Conservation (phyloP, 2,797 vertebrate genomes). For the Gambusia yucatana region DNA sequence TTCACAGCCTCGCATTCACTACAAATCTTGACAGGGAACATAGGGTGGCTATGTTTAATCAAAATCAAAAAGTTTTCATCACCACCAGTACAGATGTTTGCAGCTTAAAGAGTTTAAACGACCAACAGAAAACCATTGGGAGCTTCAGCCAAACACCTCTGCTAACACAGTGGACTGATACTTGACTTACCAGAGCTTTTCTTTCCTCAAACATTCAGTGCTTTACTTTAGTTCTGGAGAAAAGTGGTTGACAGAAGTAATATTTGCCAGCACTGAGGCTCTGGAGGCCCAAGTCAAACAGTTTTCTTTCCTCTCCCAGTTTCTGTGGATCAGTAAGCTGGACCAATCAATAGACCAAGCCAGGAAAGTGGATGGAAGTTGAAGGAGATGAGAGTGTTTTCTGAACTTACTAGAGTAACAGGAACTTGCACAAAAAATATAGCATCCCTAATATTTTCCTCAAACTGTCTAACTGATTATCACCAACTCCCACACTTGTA, state of each 20-base stretch:
- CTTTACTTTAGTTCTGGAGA: constrained; percentile 15
- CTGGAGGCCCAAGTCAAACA: constrained; percentile 37
- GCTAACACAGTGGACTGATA: constrained; percentile 27
- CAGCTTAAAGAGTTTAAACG: not conserved
- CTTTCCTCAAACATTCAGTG: constrained; percentile 19
- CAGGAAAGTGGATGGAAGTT: constrained; percentile 40
- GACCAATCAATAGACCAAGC: constrained; percentile 49
- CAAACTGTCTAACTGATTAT: constrained; percentile 2
- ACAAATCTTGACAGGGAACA: not conserved
- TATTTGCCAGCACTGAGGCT: constrained; percentile 27
- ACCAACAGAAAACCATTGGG: not conserved
- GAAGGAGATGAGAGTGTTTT: constrained; percentile 34
- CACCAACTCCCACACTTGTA: constrained; percentile 9
- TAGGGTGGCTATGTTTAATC: not conserved
- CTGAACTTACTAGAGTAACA: constrained; percentile 30
- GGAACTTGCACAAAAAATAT: constrained; percentile 34
- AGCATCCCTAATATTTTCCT: not conserved
- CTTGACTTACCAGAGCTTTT: constrained; percentile 23
- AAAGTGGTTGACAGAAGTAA: constrained; percentile 8
- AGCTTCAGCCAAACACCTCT: not conserved
- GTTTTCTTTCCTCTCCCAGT: constrained; percentile 40
- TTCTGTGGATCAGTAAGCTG: constrained; percentile 35
- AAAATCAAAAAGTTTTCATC: not conserved
- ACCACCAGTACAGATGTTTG: not conserved
- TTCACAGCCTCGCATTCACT: not conserved